Evolutionary conservation across 2,888 invertebrate species (phyloP).

Genomic region (Lampropteryx suffumata): DNA sequence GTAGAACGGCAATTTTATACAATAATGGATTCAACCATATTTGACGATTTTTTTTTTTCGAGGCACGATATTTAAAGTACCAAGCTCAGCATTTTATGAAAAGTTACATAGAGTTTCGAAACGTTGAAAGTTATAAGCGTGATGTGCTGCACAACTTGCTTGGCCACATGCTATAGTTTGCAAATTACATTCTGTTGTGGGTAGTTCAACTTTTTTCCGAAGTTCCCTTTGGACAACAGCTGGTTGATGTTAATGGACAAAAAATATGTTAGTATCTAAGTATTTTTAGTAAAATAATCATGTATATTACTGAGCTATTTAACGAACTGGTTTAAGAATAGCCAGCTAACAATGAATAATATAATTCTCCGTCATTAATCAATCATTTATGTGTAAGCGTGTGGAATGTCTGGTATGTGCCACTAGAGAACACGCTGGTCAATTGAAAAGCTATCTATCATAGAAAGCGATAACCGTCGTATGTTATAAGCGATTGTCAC

Average conservation of each 20-base stretch:
- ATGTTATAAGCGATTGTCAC: constrained; percentile 56
- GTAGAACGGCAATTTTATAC: too few relatives aligned
- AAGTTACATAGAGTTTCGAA: constrained; percentile 10
- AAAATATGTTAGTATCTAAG: constrained; percentile 26
- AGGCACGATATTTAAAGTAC: too few relatives aligned
- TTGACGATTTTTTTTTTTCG: too few relatives aligned
- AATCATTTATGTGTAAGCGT: constrained; percentile 53
- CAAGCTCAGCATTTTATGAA: constrained; percentile 10
- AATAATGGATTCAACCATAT: too few relatives aligned
- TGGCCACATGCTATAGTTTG: constrained; percentile 34
- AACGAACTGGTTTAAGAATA: constrained; percentile 28
- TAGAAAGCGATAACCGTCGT: constrained; percentile 51
- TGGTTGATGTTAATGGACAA: constrained; percentile 29
- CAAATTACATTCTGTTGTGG: constrained; percentile 33
- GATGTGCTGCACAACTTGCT: constrained; percentile 21
- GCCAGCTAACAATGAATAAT: constrained; percentile 18
- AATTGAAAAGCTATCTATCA: constrained; percentile 59
- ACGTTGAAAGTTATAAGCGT: constrained; percentile 17
- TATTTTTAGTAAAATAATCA: constrained; percentile 18
- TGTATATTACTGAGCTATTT: constrained; percentile 23
- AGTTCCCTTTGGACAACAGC: constrained; percentile 32
- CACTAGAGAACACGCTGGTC: constrained; percentile 59
- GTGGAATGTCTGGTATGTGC: constrained; percentile 59
- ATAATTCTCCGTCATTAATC: constrained; percentile 54
- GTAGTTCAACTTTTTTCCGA: constrained; percentile 27